Percentiles rank a stretch among this genome's conserved stretches.
Conservation (phyloP, 2,113 vertebrate species). For the Hystrix cristata region DNA sequence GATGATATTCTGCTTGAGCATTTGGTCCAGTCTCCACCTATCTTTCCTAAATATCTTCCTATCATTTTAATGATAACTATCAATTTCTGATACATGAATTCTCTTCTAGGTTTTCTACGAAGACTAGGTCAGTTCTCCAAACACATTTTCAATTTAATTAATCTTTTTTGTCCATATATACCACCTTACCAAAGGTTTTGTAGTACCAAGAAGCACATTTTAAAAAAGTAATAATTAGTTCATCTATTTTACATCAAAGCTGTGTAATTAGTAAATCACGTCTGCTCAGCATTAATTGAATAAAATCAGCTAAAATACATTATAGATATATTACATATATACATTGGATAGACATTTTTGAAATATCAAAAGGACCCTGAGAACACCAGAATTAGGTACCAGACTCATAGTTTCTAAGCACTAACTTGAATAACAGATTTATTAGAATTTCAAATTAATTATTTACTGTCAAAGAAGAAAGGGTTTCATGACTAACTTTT, state of each 20-base stretch:
- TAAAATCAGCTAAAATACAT: constrained; percentile 16
- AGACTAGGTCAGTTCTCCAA: background rate
- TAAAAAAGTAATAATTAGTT: constrained; percentile 36
- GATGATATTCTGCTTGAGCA: background rate
- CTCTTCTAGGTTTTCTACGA: background rate
- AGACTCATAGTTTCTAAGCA: background rate
- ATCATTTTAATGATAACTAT: background rate
- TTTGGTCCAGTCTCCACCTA: background rate
- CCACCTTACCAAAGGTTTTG: background rate
- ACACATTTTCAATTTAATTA: background rate
- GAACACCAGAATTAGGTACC: background rate
- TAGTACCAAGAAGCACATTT: background rate
- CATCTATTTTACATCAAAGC: constrained; percentile 8
- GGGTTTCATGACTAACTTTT: background rate
- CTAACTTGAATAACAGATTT: background rate
- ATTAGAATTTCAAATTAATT: constrained; percentile 1
- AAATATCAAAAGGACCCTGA: background rate
- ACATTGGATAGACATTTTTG: background rate
- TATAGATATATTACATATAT: background rate
- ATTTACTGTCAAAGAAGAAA: constrained; percentile 13
- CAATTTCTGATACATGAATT: background rate
- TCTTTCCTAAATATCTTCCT: background rate
- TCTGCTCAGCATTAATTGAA: constrained; percentile 30
- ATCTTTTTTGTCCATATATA: background rate
- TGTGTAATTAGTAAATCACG: constrained; percentile 11